Evolutionary conservation across 37 sponge, comb jelly and placozoan genomes (phyloP), one percentile per base, ranked within the genome.

Genomic region (Halisarca cf. caerulea): DNA sequence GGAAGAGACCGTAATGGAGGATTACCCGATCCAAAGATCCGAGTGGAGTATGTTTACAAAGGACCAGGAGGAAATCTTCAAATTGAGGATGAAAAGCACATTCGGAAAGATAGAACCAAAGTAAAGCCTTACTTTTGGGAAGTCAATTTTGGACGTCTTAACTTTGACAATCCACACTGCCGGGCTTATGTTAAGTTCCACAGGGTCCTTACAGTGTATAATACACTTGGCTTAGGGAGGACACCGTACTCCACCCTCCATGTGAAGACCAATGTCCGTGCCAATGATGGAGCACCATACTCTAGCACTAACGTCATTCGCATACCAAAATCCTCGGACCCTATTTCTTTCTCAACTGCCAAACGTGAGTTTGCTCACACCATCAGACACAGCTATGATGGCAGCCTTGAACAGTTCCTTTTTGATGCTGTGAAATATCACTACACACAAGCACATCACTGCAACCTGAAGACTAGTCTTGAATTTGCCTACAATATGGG

Each of bases 401-500:
- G 84, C 2, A 84, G 35, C 34, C 34, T 39, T 36, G 59, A 2
- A 0, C 84, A 84, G 42, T 84, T 84, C 30, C 20, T 58, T 39
- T n/a, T 1, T 8, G 84, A 84, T 74, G 84, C 54, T 20, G 43
- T 35, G 0, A 58, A 60, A 27, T 84, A n/a, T 35, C 14, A 2
- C 5, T 84, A 84, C 40, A 2, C 28, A 5, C 74, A 28, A 9
- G 0, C 0, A 8, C 84, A 84, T 43, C 1, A 0, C 1, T 84
- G 84, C 37, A 59, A 40, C 2, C 43, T n/a, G 18, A 4, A 30
- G 34, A 66, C 86, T 28, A 79, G 66, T 47, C 14, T 4, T 55
- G 86, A 80, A 1, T 86, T 79, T 51, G 86, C 86, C 3, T 80
- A 77, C 80, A 78, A 79, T 34, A 69, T 79, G 33, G 86, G 86